Evolutionary conservation across 2,888 invertebrate species (phyloP).

Genomic region (Hybos culiciformis): DNA sequence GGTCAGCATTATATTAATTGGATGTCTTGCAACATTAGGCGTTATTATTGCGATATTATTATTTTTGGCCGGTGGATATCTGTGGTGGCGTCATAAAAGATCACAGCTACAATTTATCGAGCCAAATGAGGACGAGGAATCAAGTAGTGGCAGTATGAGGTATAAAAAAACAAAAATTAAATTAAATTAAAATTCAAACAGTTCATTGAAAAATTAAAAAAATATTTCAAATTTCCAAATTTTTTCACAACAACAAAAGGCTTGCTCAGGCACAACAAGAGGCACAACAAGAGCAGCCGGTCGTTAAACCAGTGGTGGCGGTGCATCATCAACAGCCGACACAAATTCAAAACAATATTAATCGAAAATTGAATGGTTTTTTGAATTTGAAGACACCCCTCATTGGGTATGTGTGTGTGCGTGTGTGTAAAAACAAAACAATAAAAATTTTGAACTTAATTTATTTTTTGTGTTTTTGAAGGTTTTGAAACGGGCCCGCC

Average conservation of each 20-base stretch:
- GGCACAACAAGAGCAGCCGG: constrained; percentile 4
- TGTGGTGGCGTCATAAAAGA: constrained; percentile 37
- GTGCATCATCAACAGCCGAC: constrained; percentile 18
- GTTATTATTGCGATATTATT: constrained; percentile 31
- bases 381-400: constrained; percentile 33
- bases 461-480: no score
- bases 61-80: constrained; percentile 33
- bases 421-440: no score
- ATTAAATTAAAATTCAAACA: no score
- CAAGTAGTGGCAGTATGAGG: constrained; percentile 34
- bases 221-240: no score
- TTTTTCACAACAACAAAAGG: no score
- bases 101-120: constrained; percentile 35
- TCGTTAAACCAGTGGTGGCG: no score
- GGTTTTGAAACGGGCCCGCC: no score
- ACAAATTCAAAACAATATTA: constrained; percentile 32
- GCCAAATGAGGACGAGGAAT: constrained; percentile 33
- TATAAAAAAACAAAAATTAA: constrained; percentile 16
- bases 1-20: constrained; percentile 32
- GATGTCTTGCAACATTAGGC: constrained; percentile 31
- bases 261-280: constrained; percentile 19
- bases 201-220: no score
- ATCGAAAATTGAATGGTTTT: constrained; percentile 34
- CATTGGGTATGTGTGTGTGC: constrained; percentile 27
- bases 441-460: no score